These are phyloP conservation scores for Dolichotis patagonum DNA, from an alignment of 2,113 vertebrate species.

Conservation along the genomic window DNA sequence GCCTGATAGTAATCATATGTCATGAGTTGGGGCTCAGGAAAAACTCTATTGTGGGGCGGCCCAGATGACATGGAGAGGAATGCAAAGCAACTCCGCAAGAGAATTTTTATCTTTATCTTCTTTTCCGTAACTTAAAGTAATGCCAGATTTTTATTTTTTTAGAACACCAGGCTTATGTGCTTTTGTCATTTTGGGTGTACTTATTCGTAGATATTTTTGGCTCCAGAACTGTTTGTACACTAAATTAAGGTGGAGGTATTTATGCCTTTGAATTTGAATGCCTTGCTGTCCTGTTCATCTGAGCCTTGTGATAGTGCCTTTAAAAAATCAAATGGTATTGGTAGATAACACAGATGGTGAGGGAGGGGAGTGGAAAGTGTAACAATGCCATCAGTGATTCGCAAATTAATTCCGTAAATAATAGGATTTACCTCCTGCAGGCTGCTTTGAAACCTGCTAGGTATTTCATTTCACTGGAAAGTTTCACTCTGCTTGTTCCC, in stretches of 20 bases:
- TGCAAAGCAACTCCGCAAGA: background rate
- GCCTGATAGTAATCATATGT: background rate
- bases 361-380: slow-evolving; percentile 23
- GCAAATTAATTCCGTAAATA: background rate
- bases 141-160: background rate
- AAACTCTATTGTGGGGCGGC: background rate
- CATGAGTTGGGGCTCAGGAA: background rate
- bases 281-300: background rate
- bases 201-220: slow-evolving; percentile 31
- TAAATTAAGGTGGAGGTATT: slow-evolving; percentile 53
- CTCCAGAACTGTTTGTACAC: background rate
- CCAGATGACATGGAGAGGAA: background rate
- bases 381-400: slow-evolving; percentile 40
- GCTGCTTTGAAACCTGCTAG: background rate
- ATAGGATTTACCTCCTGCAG: background rate
- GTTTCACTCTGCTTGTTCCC: background rate
- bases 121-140: slow-evolving; percentile 47
- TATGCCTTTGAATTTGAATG: slow-evolving; percentile 55
- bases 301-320: slow-evolving; percentile 45
- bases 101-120: slow-evolving; percentile 33
- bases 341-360: background rate
- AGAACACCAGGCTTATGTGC: slow-evolving; percentile 15
- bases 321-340: slow-evolving; percentile 53
- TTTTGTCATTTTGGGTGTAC: slow-evolving; percentile 19
- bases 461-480: background rate